Percentiles rank a stretch among this genome's conserved stretches.
phyloP scores from a whole-genome alignment of 2,888 invertebrate species.

The Epirrhoe tristata region DNA sequence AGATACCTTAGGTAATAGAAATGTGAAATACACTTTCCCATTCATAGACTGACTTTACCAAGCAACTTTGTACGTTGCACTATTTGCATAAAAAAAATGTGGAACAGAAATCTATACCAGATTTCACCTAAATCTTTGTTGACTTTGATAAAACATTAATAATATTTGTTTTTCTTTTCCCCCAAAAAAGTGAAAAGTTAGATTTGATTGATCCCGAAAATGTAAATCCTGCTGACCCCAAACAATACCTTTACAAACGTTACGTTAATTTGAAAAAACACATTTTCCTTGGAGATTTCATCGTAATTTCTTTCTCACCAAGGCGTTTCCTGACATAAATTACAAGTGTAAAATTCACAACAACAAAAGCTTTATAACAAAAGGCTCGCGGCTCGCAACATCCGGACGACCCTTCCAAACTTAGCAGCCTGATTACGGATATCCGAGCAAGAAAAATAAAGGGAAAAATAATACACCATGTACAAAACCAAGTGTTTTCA shows the following conservation, averaged over 20 bases:
- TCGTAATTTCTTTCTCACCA: slow-evolving; percentile 83
- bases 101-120: neutral
- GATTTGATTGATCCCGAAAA: slow-evolving; percentile 42
- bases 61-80: neutral
- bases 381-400: slow-evolving; percentile 83
- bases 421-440: slow-evolving; percentile 85
- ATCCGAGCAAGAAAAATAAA: slow-evolving; percentile 81
- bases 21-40: neutral
- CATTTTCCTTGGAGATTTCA: slow-evolving; percentile 82
- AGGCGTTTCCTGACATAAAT: slow-evolving; percentile 85
- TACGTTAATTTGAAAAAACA: slow-evolving; percentile 82
- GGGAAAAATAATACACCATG: slow-evolving; percentile 70
- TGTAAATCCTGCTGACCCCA: slow-evolving; percentile 58
- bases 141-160: slow-evolving; percentile 21
- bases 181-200: slow-evolving; percentile 30
- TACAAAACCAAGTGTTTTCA: slow-evolving; percentile 61
- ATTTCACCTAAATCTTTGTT: slow-evolving; percentile 17
- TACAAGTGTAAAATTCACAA: slow-evolving; percentile 86
- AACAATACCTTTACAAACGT: slow-evolving; percentile 69
- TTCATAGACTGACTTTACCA: neutral
- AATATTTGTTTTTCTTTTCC: slow-evolving; percentile 25
- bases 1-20: neutral
- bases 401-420: slow-evolving; percentile 85
- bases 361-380: slow-evolving; percentile 84
- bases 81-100: neutral